Base-by-base conservation (phyloP, 2,888 invertebrate genomes). In the Dicranocentrus wangi region DNA sequence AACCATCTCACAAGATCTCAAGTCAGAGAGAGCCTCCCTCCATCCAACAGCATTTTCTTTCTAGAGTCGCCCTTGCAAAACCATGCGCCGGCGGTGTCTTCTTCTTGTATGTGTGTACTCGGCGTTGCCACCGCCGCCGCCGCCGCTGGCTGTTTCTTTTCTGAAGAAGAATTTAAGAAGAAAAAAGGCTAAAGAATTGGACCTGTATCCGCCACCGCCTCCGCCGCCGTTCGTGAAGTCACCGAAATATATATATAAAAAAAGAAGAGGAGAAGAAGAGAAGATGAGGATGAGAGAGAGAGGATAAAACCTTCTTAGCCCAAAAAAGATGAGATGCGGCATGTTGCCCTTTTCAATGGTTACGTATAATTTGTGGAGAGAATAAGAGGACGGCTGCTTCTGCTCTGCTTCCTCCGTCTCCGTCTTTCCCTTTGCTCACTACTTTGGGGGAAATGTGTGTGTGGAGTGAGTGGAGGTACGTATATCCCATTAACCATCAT, bases 271-370 rank as follows among this genome's bases (percentile, higher is more conserved):
- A 63, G 39, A 42, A 27, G 47, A 60, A 28, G 21, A 58, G 42
- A 69, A 60, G 21, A 66, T 28, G 65, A 21, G 66, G 51, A 15
- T 58, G 51, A 60, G 53, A 69, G 53, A 63, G 55, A 53, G 32
- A 32, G 73, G 69, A 75, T 75, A 81, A 81, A 70, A 58, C 81
- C 53, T 75, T 75, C 69, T 75, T 69, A 80, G 68, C 23, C 58
- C 69, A 61, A 66, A n/a, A n/a, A 80, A 81, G 72, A 80, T 80
- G 72, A 80, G 72, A 81, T 81, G 81, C 75, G 75, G 81, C 75
- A 75, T 75, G 81, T 81, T 81, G 81, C 61, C 75, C 75, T 81
- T 81, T 81, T 81, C 81, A 81, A 69, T 81, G 55, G 75, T 81
- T 39, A 65, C 70, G 81, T 81, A 75, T 81, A 75, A 81, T 81